Evolutionary conservation across 2,113 vertebrate species (phyloP).

Genomic region (Acanthochromis polyacanthus): DNA sequence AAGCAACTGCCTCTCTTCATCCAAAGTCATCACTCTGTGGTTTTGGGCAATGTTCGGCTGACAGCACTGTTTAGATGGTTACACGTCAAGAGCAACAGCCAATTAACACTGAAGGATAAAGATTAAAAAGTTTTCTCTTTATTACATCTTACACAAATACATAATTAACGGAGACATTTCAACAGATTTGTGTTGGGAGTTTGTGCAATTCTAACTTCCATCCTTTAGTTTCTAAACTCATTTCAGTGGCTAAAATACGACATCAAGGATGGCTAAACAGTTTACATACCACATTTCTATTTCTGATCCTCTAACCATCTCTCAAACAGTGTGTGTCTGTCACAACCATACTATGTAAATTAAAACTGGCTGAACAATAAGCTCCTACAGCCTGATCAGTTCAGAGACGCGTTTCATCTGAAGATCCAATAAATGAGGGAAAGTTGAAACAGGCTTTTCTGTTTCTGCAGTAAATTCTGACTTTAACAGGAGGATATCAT

Average conservation of each 20-base stretch:
- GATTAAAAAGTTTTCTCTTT: too few species aligned
- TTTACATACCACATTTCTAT: not conserved
- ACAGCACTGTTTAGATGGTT: too few species aligned
- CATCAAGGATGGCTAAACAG: not conserved
- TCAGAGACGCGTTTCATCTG: not conserved
- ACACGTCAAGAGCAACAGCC: too few species aligned
- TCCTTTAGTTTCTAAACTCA: not conserved
- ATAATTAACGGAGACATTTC: too few species aligned
- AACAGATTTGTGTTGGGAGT: too few species aligned
- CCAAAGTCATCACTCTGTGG: too few species aligned
- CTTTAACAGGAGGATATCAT: not conserved
- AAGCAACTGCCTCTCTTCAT: too few species aligned
- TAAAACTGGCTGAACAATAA: not conserved
- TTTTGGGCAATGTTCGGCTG: too few species aligned
- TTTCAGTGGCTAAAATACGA: constrained; percentile 13
- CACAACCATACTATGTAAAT: not conserved
- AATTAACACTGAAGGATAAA: too few species aligned
- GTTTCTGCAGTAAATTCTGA: too few species aligned
- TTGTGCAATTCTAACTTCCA: too few species aligned
- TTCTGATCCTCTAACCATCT: constrained; percentile 13
- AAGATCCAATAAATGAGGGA: not conserved
- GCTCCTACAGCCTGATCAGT: not conserved
- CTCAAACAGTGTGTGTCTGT: not conserved
- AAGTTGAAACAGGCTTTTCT: not conserved
- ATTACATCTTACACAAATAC: too few species aligned